Percentiles rank a stretch among this genome's conserved stretches.
Evolutionary conservation across 2,888 invertebrate species (phyloP).

Genomic region (Deilephila elpenor): DNA sequence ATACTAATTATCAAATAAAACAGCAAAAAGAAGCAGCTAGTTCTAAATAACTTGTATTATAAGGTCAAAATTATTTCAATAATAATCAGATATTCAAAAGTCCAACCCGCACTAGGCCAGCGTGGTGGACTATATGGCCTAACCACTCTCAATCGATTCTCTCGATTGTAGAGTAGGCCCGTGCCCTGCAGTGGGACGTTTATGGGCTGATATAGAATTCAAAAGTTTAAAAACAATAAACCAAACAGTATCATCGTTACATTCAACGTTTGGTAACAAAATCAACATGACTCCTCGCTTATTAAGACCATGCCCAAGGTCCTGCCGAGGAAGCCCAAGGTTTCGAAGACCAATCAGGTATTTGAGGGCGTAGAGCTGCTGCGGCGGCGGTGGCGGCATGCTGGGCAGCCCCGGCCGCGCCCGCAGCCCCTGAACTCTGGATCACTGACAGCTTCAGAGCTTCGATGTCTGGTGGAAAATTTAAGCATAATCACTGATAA

Average conservation of each 20-base stretch:
- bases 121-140: no score
- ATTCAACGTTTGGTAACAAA: neutral
- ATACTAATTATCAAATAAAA: no score
- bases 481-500: no score
- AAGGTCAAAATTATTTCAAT: no score
- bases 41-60: no score
- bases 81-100: no score
- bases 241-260: neutral
- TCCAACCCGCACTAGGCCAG: no score
- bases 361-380: conserved; percentile 76
- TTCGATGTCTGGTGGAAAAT: conserved; percentile 74
- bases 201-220: no score
- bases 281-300: conserved; percentile 16
- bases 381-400: conserved; percentile 86
- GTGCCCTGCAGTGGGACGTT: no score
- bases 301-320: conserved; percentile 69
- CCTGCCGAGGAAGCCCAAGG: conserved; percentile 48
- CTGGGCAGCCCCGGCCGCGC: conserved; percentile 83
- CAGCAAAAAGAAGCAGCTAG: no score
- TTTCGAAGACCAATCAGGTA: conserved; percentile 56
- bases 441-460: conserved; percentile 86
- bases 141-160: no score
- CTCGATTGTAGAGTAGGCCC: no score
- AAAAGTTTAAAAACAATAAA: neutral
- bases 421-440: conserved; percentile 84